Conservation (phyloP, 2,888 invertebrate species). For the Drepanosiphum platanoidis region DNA sequence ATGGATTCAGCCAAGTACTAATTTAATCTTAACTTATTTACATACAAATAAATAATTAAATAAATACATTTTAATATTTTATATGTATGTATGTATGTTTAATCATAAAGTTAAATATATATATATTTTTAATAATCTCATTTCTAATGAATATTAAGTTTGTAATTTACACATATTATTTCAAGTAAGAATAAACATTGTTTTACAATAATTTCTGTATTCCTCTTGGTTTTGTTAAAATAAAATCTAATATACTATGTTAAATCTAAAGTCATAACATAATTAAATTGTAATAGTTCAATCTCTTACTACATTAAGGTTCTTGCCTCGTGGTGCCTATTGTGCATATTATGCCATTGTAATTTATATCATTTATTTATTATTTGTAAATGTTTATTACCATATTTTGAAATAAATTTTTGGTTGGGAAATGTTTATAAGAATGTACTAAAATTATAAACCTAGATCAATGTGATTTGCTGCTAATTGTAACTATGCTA, state of each 20-base stretch:
- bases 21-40: conserved; percentile 29
- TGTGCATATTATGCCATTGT: conserved; percentile 36
- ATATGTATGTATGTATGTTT: neutral
- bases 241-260: neutral
- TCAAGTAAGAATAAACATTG: neutral
- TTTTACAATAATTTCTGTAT: neutral
- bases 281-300: neutral
- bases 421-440: conserved; percentile 1
- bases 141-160: conserved; percentile 23
- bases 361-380: conserved; percentile 42
- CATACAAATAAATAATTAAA: neutral
- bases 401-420: conserved; percentile 36
- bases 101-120: neutral
- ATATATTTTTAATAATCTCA: conserved; percentile 23
- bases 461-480: conserved; percentile 37
- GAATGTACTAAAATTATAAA: neutral
- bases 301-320: conserved; percentile 16
- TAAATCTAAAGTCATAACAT: neutral
- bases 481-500: conserved; percentile 3
- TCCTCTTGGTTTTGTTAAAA: neutral
- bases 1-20: conserved; percentile 63
- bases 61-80: neutral
- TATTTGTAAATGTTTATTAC: conserved; percentile 41
- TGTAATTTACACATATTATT: conserved; percentile 20
- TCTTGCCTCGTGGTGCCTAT: neutral